Evolutionary conservation across 2,113 vertebrate species (phyloP).

Genomic region (Indicator maculatus): DNA sequence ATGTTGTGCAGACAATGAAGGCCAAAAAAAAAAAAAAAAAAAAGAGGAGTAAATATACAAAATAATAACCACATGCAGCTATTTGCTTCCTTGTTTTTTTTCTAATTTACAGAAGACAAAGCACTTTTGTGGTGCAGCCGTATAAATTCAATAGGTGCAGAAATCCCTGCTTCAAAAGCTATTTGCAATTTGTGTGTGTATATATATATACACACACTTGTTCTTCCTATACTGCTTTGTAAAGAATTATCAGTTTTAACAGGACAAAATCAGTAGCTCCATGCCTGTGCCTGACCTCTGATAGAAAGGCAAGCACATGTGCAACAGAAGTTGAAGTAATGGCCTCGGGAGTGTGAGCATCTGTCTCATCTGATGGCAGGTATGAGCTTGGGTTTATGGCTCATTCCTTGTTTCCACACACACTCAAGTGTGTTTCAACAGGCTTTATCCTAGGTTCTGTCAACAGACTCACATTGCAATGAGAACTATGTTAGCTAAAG

Average conservation of each 20-base stretch:
- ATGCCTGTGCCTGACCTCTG: background rate
- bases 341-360: background rate
- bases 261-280: background rate
- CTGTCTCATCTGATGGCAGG: background rate
- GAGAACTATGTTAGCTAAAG: background rate
- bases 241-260: background rate
- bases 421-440: background rate
- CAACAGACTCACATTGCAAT: accelerated
- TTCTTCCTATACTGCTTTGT: background rate
- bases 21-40: background rate
- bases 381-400: background rate
- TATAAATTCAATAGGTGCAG: background rate
- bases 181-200: background rate
- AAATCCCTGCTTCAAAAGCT: background rate
- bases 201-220: too few species aligned
- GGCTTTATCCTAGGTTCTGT: background rate
- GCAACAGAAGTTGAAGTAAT: background rate
- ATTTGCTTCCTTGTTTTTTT: background rate
- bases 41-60: background rate
- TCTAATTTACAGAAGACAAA: background rate
- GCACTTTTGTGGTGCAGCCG: background rate
- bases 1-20: background rate
- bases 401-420: background rate
- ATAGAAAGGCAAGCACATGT: background rate
- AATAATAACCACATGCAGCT: background rate